phyloP scores from a whole-genome alignment of 2,888 invertebrate species.

The Parnassius smintheus region DNA sequence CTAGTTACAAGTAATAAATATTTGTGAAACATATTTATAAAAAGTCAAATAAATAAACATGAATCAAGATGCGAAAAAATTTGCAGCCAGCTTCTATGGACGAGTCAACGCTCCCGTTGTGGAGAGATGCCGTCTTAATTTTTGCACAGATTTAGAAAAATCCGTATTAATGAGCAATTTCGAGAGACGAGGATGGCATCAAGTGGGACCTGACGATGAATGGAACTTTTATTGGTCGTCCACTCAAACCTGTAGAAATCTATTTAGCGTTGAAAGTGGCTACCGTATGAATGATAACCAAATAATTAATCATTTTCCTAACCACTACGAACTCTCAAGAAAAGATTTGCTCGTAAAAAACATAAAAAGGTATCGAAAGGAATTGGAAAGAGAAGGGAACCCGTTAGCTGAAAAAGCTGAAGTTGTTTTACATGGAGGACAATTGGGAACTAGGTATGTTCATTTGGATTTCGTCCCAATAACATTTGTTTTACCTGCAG shows the following conservation, averaged over 20 bases:
- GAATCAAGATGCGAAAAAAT: slow-evolving; percentile 26
- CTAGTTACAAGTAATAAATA: slow-evolving; percentile 6
- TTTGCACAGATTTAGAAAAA: slow-evolving; percentile 91
- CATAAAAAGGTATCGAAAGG: slow-evolving; percentile 95
- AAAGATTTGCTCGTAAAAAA: slow-evolving; percentile 98
- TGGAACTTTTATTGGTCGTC: slow-evolving; percentile 97
- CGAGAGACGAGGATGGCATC: slow-evolving; percentile 92
- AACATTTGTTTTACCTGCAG: slow-evolving; percentile 96
- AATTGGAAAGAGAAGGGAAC: slow-evolving; percentile 93
- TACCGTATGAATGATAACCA: slow-evolving; percentile 85
- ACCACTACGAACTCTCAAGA: slow-evolving; percentile 95
- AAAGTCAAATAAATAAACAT: slow-evolving; percentile 11
- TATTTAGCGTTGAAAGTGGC: slow-evolving; percentile 83
- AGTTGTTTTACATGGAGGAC: slow-evolving; percentile 79
- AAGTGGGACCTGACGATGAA: slow-evolving; percentile 90
- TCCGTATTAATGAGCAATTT: slow-evolving; percentile 94
- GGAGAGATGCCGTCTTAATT: slow-evolving; percentile 80
- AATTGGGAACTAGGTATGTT: slow-evolving; percentile 85
- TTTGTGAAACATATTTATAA: background rate
- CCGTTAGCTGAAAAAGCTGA: slow-evolving; percentile 88
- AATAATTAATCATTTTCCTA: slow-evolving; percentile 86
- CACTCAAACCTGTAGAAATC: slow-evolving; percentile 90
- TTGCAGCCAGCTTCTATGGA: slow-evolving; percentile 71
- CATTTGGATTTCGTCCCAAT: slow-evolving; percentile 96
- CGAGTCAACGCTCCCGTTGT: slow-evolving; percentile 56